Percentiles rank a stretch among this genome's conserved stretches.
phyloP scores from a whole-genome alignment of 35 echinoderm and acorn worm genomes.

The Heliocidaris tuberculata region DNA sequence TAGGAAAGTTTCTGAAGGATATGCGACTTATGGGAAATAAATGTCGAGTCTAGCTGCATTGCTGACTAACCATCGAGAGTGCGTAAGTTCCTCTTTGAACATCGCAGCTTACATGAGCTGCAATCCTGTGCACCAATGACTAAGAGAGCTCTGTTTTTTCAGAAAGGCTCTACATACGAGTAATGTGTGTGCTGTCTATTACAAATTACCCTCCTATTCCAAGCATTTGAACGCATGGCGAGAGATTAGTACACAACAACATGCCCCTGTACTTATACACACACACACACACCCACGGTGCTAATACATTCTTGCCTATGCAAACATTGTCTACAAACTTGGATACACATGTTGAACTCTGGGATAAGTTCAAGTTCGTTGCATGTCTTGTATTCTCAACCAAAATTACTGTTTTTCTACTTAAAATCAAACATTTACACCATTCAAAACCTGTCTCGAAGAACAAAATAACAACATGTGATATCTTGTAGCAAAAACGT shows the following conservation, averaged over 20 bases:
- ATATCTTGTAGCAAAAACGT: background rate
- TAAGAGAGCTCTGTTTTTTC: background rate
- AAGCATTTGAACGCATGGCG: background rate
- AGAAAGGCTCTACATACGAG: background rate
- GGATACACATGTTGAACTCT: conserved; percentile 10
- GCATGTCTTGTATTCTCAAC: background rate
- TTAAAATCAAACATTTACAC: background rate
- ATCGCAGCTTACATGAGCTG: background rate
- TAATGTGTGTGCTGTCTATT: background rate
- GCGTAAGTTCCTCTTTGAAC: background rate
- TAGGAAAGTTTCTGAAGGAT: background rate
- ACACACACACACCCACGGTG: background rate
- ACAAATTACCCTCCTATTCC: background rate
- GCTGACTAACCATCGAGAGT: background rate
- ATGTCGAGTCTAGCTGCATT: background rate
- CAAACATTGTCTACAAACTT: conserved; percentile 3
- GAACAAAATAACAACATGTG: background rate
- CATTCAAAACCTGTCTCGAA: background rate
- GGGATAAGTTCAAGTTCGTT: background rate
- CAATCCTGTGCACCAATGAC: background rate
- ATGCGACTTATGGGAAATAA: background rate
- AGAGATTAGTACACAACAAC: background rate
- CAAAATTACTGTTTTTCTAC: background rate
- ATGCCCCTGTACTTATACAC: background rate
- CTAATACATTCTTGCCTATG: conserved; percentile 11